Base-by-base conservation (phyloP, 2,113 vertebrate species). In the Rhombomys opimus region DNA sequence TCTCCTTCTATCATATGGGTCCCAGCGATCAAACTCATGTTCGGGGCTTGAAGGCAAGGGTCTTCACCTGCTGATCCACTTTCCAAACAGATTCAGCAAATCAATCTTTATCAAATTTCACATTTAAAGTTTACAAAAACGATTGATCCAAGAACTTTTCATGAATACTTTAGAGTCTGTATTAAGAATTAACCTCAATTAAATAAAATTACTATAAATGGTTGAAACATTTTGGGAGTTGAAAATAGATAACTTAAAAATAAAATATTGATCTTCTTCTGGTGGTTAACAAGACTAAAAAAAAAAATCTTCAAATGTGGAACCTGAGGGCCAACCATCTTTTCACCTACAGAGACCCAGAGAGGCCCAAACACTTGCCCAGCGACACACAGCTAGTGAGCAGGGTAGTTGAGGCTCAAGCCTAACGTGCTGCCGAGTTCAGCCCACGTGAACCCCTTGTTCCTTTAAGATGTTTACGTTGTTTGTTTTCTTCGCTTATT, bases 101-200 rank as follows among this genome's bases (percentile, higher is more conserved):
- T 84, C 92, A 41, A 87, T 84, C 46, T 70, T 76, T 87, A 90
- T 90, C 87, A 89, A 85, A 87, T 57, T 57, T 84, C 87, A 91
- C 68, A 76, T 81, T 77, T 73, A 96, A 96, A 93, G 70, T 86
- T 78, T 54, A 84, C 41, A 85, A 82, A 90, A 93, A 85, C 57
- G 87, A 91, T 14, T 75, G n/a, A 96, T 52, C 57, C 70, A 25
- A 67, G 18, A 88, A 30, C 32, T 65, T 94, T 70, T 94, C 52
- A 50, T 35, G 27, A 86, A 46, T 23, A 87, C 35, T 86, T 78
- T 27, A 68, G 50, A 84, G 22, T 23, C 52, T 80, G 15, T 91
- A 87, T 91, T 91, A 85, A 93, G 93, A 88, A 93, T 84, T 89
- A 95, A 59, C 41, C 63, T 85, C 70, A 94, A 93, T 96, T 87